phyloP scores from a whole-genome alignment of 2,797 vertebrate genomes.

The Trachops cirrhosus region DNA sequence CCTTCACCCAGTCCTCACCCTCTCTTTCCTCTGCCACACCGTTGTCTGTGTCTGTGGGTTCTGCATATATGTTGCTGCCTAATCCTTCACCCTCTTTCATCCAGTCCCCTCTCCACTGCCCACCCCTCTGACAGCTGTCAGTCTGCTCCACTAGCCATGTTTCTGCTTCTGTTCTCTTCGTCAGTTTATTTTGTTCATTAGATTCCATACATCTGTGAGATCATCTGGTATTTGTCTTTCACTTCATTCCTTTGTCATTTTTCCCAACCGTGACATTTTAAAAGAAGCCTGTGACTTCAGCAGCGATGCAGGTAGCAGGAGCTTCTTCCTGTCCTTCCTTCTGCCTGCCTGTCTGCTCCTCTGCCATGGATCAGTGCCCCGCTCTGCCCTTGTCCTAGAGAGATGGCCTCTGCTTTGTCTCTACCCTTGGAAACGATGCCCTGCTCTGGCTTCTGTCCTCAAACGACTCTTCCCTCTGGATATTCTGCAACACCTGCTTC shows the following conservation, averaged over 20 bases:
- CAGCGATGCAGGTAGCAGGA: not conserved
- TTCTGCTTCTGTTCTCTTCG: not conserved
- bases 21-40: not conserved
- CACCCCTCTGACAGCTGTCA: not conserved
- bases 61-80: not conserved
- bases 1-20: not conserved
- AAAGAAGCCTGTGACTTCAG: not conserved
- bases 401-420: not conserved
- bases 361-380: accelerated
- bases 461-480: not conserved
- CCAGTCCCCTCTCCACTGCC: not conserved
- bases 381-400: not conserved
- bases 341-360: not conserved
- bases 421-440: not conserved
- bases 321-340: accelerated
- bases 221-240: not conserved
- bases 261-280: not conserved
- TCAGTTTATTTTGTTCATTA: not conserved
- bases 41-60: too few species aligned
- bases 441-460: not conserved
- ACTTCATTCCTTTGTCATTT: not conserved
- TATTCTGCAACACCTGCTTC: not conserved
- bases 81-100: not conserved
- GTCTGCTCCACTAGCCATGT: not conserved
- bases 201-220: not conserved